These are phyloP conservation scores for Sitodiplosis mosellana DNA, from an alignment of 1,140 invertebrate species.

Conservation along the genomic window DNA sequence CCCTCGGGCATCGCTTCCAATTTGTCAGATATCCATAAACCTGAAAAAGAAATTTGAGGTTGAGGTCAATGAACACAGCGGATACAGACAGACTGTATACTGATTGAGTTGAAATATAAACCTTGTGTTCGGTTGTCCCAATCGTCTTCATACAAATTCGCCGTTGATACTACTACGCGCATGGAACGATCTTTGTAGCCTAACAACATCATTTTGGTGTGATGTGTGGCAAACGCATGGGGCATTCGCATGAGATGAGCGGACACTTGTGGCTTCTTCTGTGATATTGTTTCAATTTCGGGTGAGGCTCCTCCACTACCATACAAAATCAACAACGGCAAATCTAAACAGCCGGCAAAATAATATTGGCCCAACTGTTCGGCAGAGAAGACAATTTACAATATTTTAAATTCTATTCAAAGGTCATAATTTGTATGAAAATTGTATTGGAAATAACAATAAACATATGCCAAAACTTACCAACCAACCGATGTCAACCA, in stretches of 20 bases:
- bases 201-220: conserved; percentile 84
- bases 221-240: conserved; percentile 71
- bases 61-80: too few species aligned
- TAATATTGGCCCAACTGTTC: conserved; percentile 27
- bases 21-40: conserved; percentile 68
- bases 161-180: conserved; percentile 75
- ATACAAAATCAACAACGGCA: conserved; percentile 45
- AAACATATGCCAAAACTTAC: too few species aligned
- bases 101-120: too few species aligned
- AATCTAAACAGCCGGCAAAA: conserved; percentile 43
- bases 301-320: conserved; percentile 52
- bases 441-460: conserved; percentile 57
- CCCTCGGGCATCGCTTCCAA: conserved; percentile 40
- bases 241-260: conserved; percentile 51
- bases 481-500: conserved; percentile 78
- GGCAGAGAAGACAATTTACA: too few species aligned
- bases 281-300: conserved; percentile 31
- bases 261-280: conserved; percentile 40
- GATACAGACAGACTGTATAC: conserved; percentile 21
- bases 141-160: conserved; percentile 78
- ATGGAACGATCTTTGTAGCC: conserved; percentile 64
- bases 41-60: too few species aligned
- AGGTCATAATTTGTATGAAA: too few species aligned
- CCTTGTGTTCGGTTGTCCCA: conserved; percentile 91
- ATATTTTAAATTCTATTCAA: too few species aligned